A percentile compares a stretch with the other conserved stretches of the same genome.
Conservation (phyloP, 2,888 invertebrate species). For the Julus scandinavius region DNA sequence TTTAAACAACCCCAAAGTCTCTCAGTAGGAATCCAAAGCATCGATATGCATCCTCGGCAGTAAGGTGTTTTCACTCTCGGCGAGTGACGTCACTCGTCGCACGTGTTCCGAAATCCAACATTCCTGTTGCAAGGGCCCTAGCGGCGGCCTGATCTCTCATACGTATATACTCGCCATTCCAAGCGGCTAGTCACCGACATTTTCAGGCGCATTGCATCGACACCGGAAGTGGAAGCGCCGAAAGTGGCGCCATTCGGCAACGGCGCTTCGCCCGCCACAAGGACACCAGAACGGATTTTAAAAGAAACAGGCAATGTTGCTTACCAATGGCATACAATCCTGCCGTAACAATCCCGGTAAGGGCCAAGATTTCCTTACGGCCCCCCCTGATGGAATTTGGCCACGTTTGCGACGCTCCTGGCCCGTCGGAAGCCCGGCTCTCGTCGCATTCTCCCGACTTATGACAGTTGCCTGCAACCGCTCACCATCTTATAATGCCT, state of each 20-base stretch:
- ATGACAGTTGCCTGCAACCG: slow-evolving; percentile 50
- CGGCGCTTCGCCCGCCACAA: slow-evolving; percentile 24
- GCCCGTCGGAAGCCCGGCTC: slow-evolving; percentile 31
- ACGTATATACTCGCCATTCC: not conserved
- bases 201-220: not conserved
- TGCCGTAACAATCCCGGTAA: not conserved
- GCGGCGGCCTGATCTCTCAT: not conserved
- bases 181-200: not conserved
- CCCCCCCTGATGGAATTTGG: not conserved
- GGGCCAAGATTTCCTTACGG: not conserved
- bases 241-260: slow-evolving; percentile 45
- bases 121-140: not conserved
- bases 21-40: not conserved
- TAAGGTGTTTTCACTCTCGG: not conserved
- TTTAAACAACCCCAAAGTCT: no score
- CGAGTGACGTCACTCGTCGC: not conserved
- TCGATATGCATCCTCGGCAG: not conserved
- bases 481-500: slow-evolving; percentile 54
- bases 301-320: not conserved
- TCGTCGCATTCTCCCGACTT: slow-evolving; percentile 51
- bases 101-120: not conserved
- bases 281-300: slow-evolving; percentile 37
- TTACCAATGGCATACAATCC: not conserved
- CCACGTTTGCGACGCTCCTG: not conserved
- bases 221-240: slow-evolving; percentile 24